A percentile compares a stretch with the other conserved stretches of the same genome.
Evolutionary conservation across 2,888 invertebrate genomes (phyloP).

Genomic region (Ectropis crepuscularia): DNA sequence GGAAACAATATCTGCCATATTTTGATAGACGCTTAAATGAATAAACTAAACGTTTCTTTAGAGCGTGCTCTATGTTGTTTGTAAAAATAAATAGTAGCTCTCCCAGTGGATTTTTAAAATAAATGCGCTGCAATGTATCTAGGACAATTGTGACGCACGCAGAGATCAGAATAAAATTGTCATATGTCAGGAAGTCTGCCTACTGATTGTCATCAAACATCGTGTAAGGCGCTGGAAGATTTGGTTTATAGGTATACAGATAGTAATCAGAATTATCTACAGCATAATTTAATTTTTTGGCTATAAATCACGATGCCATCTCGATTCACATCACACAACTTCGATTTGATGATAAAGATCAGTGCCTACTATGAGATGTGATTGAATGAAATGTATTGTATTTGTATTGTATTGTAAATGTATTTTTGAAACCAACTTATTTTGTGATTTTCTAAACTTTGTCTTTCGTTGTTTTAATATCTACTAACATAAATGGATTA

Average conservation of each 20-base stretch:
- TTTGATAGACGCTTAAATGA: background rate
- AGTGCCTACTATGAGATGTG: too few species aligned
- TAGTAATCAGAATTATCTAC: conserved; percentile 2
- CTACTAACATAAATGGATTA: too few species aligned
- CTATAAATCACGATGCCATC: conserved; percentile 1
- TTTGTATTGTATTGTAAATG: too few species aligned
- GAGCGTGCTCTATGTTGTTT: background rate
- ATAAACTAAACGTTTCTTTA: background rate
- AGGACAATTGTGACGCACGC: conserved; percentile 3
- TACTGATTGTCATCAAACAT: conserved; percentile 3
- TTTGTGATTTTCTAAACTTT: too few species aligned
- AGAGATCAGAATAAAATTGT: conserved; percentile 15
- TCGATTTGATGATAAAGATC: background rate
- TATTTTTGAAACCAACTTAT: too few species aligned
- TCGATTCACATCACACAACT: background rate
- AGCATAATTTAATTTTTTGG: background rate
- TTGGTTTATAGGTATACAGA: conserved; percentile 18
- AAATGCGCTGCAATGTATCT: background rate
- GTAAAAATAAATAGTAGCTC: background rate
- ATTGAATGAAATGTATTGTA: too few species aligned
- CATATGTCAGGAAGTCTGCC: conserved; percentile 11
- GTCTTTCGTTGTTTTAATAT: too few species aligned
- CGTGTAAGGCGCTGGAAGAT: conserved; percentile 9
- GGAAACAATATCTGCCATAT: background rate
- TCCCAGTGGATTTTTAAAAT: background rate